Conservation (phyloP, 2,888 invertebrate genomes). For the Leucophora obtusa region DNA sequence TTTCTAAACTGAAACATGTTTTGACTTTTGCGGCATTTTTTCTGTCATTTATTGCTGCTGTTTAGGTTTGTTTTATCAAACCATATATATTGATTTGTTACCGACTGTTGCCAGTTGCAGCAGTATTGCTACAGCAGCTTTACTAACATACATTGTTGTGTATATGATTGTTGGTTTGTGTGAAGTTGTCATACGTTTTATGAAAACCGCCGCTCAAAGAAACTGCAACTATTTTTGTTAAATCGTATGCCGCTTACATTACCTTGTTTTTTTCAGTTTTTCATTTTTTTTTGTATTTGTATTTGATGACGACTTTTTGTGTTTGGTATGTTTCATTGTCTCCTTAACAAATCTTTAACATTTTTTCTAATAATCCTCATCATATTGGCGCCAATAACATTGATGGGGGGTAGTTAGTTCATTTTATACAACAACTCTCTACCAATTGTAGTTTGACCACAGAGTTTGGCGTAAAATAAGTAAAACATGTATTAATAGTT, state of each 20-base stretch:
- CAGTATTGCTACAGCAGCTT: neutral
- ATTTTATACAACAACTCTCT: neutral
- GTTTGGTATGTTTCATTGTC: conserved; percentile 51
- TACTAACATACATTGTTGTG: neutral
- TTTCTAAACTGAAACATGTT: conserved; percentile 38
- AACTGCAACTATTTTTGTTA: conserved; percentile 28
- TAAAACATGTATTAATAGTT: neutral
- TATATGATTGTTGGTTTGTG: conserved; percentile 20
- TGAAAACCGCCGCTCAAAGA: conserved; percentile 35
- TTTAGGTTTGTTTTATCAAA: neutral
- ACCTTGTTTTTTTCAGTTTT: neutral
- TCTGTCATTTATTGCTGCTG: conserved; percentile 9
- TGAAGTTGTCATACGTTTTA: conserved; percentile 48
- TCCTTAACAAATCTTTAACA: conserved; percentile 53
- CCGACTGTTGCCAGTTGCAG: conserved; percentile 1
- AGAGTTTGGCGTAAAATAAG: neutral
- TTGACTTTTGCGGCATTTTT: conserved; percentile 23
- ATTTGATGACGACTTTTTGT: conserved; percentile 27
- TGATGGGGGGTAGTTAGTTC: neutral
- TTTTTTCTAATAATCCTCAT: conserved; percentile 55
- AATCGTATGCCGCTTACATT: conserved; percentile 34
- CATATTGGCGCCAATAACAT: conserved; percentile 23
- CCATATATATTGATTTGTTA: conserved; percentile 29
- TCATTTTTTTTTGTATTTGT: too few species aligned
- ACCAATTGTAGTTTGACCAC: neutral